Base-by-base conservation (phyloP, 2,797 vertebrate species). In the Hydrolagus colliei region DNA sequence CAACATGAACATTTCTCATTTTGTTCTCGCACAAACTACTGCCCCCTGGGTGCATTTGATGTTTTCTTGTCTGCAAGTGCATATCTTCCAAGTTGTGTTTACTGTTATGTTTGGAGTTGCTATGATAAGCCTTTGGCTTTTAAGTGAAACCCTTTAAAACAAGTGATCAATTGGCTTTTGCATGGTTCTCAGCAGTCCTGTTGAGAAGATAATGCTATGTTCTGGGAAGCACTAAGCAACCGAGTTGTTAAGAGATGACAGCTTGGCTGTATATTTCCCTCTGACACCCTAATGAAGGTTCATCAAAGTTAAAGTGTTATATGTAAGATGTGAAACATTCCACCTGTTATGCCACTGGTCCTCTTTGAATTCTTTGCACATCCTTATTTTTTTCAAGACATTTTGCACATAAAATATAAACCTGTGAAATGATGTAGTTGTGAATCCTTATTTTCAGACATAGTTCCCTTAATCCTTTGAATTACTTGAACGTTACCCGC, bases 281-380 rank as follows among this genome's bases (percentile, higher is more conserved):
- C n/a, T 65, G n/a, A n/a, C 13, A 63, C 13, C 62, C n/a, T 18
- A 10, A 9, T 14, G 32, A 32, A 18, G 67, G 32, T 52, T 20
- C 65, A 20, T 0, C 32, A 16, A 18, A 61, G 52, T 61, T 41
- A 20, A 59, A 59, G 74, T 18, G 20, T 84, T 68, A 68, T 2
- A 80, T 67, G 62, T 78, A 22, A 65, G 63, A 59, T 68, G 22
- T 67, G 65, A 84, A 71, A 13, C 32, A 84, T 68, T 80, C 78
- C 22, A 67, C n/a, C 32, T 32, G 62, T 14, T 67, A 2, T 32
- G 14, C 18, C 63, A 68, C 65, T 41, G 35, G 27, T 35, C 41
- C 32, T 62, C 0, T 13, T 27, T 67, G 22, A 67, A 61, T 67
- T 32, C 65, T 84, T 82, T 68, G 9, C 27, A 68, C 63, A 41